These are phyloP conservation scores for Meloe dianella DNA, from an alignment of 2,888 invertebrate genomes.

Conservation along the genomic window DNA sequence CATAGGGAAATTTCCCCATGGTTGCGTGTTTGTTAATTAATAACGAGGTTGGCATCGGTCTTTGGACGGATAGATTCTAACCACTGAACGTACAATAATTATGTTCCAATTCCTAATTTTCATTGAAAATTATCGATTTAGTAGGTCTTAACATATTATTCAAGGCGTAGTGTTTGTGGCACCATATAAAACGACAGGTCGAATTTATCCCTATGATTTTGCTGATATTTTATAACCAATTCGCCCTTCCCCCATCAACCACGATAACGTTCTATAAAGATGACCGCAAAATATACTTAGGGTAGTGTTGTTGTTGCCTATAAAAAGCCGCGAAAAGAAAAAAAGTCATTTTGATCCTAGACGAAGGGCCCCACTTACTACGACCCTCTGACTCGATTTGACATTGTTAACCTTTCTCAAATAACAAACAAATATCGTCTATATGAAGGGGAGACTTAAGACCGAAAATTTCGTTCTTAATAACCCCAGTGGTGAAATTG, in stretches of 20 bases:
- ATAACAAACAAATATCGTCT: slow-evolving; percentile 35
- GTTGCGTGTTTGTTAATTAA: slow-evolving; percentile 23
- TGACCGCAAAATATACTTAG: slow-evolving; percentile 44
- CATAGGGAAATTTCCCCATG: slow-evolving; percentile 17
- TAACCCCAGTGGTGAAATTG: slow-evolving; percentile 47
- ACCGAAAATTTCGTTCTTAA: slow-evolving; percentile 39
- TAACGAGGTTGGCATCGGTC: slow-evolving; percentile 21
- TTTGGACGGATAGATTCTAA: neutral
- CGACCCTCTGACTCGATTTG: slow-evolving; percentile 53
- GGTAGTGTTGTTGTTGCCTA: slow-evolving; percentile 43
- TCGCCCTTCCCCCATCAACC: slow-evolving; percentile 40
- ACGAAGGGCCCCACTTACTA: slow-evolving; percentile 39
- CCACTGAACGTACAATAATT: neutral
- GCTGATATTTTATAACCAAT: slow-evolving; percentile 42
- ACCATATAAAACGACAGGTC: slow-evolving; percentile 37
- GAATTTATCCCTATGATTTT: slow-evolving; percentile 45
- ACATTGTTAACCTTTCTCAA: slow-evolving; percentile 51
- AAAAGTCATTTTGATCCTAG: slow-evolving; percentile 55
- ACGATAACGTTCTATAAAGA: slow-evolving; percentile 39
- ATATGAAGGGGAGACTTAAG: slow-evolving; percentile 35
- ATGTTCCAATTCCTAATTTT: neutral
- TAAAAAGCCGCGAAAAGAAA: slow-evolving; percentile 54
- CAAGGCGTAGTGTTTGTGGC: neutral
- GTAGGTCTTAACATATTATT: slow-evolving; percentile 10
- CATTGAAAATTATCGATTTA: neutral